These are phyloP conservation scores for Synodontis membranacea DNA, from an alignment of 2,113 vertebrate species.

Conservation along the genomic window DNA sequence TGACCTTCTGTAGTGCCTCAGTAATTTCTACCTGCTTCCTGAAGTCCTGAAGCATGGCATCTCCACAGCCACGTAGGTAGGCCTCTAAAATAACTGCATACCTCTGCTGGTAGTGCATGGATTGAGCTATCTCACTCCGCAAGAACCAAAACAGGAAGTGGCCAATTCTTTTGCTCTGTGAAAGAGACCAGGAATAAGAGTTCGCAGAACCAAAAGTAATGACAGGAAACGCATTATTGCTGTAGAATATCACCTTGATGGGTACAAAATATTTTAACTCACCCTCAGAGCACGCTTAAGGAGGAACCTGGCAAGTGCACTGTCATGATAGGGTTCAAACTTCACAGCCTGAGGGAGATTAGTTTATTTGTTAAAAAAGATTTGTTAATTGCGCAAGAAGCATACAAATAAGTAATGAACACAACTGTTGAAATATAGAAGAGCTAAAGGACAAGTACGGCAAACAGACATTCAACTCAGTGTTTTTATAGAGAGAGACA, in stretches of 20 bases:
- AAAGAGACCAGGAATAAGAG: not conserved
- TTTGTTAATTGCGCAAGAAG: not conserved
- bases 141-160: slow-evolving; percentile 99
- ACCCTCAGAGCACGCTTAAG: slow-evolving; percentile 91
- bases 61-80: slow-evolving; percentile 92
- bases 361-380: slow-evolving; percentile 8
- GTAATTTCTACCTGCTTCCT: slow-evolving; percentile 91
- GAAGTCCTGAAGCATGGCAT: slow-evolving; percentile 89
- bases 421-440: not conserved
- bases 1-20: slow-evolving; percentile 90
- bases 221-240: not conserved
- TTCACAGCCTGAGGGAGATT: slow-evolving; percentile 84
- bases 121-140: slow-evolving; percentile 97
- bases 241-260: not conserved
- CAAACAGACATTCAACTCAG: not conserved
- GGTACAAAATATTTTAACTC: slow-evolving; percentile 54
- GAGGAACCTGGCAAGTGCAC: slow-evolving; percentile 90
- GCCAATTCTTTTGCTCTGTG: slow-evolving; percentile 93
- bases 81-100: slow-evolving; percentile 94
- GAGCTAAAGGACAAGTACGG: not conserved
- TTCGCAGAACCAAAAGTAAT: not conserved
- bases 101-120: slow-evolving; percentile 95
- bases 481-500: not conserved
- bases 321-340: slow-evolving; percentile 98
- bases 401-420: not conserved